Base-by-base conservation (phyloP, 2,797 vertebrate species). In the Phrynocephalus vlangalii region DNA sequence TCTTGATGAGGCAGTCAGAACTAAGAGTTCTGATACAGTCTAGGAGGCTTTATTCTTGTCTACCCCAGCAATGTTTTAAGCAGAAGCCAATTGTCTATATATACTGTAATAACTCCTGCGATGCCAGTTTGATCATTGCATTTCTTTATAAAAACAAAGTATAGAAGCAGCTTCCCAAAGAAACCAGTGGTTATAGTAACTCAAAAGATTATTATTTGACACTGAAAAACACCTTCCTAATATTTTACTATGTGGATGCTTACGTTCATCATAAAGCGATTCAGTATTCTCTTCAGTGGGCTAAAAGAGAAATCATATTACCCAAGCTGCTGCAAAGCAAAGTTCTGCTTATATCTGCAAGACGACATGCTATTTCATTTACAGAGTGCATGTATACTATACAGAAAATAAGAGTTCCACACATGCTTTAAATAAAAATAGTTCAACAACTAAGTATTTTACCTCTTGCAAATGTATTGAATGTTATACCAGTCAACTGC, bases 401-500 rank as follows among this genome's bases (percentile, higher is more conserved):
- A 30, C 76, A 87, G 60, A 38, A 87, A 88, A 85, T 28, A 83
- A 91, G 3, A 28, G 30, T 89, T 63, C 75, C 33, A 68, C 72
- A 24, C 78, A 70, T 48, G 72, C 84, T 91, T 88, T 86, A 33
- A 88, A 3, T 67, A 7, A 86, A 88, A 18, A 56, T 80, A 38
- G 7, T 81, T 5, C 1, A 83, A 83, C 11, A 79, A 63, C 15
- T 63, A 63, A 63, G 52, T 73, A 89, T 88, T 90, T n/a, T 90
- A 77, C 60, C 60, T 86, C 48, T 22, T 91, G 77, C 50, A 84
- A 16, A 63, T 28, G 15, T 75, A n/a, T 8, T 48, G 79, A 60
- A 60, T 78, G 44, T 72, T 93, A 76, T n/a, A 79, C 78, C 33
- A 81, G 63, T 75, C 89, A 87, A 89, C 9, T 3, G 87, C 83